Conservation (phyloP, 1,140 invertebrate genomes). For the Psilanteris sp. region DNA sequence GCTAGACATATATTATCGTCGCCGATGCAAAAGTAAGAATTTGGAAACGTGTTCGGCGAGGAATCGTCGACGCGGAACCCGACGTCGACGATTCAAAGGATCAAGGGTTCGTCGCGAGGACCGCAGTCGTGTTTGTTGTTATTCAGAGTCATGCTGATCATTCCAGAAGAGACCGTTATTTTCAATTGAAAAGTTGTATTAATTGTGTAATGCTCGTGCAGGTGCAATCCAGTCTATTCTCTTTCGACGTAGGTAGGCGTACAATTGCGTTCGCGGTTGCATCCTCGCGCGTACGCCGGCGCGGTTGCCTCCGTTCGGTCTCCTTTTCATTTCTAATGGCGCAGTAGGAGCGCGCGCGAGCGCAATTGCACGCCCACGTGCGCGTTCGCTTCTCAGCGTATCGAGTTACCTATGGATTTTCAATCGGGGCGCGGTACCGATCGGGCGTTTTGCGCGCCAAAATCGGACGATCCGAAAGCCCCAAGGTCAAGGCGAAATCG, state of each 20-base stretch:
- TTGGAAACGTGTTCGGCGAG: too few relatives aligned
- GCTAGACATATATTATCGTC: constrained; percentile 34
- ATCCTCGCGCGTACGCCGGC: constrained; percentile 31
- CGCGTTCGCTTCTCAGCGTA: constrained; percentile 60
- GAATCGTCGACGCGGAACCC: too few relatives aligned
- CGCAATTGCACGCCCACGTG: constrained; percentile 60
- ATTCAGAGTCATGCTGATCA: constrained; percentile 66
- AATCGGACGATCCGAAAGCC: too few relatives aligned
- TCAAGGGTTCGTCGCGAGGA: constrained; percentile 32
- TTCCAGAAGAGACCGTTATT: constrained; percentile 67
- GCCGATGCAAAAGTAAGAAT: constrained; percentile 16
- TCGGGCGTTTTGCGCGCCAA: too few relatives aligned
- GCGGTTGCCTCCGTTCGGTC: constrained; percentile 37
- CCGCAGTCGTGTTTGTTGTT: constrained; percentile 61
- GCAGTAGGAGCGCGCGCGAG: constrained; percentile 54
- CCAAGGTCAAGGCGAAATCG: too few relatives aligned
- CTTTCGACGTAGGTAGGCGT: constrained; percentile 62
- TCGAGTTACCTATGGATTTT: constrained; percentile 54
- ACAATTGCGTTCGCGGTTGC: constrained; percentile 53
- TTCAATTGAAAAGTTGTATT: constrained; percentile 65
- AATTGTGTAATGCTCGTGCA: constrained; percentile 68
- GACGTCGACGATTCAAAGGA: constrained; percentile 21
- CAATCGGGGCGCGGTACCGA: too few relatives aligned
- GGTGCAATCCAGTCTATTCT: constrained; percentile 64
- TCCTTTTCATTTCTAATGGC: constrained; percentile 60